These are phyloP conservation scores for Rotaria socialis DNA, from an alignment of 2,888 invertebrate genomes.

Conservation along the genomic window DNA sequence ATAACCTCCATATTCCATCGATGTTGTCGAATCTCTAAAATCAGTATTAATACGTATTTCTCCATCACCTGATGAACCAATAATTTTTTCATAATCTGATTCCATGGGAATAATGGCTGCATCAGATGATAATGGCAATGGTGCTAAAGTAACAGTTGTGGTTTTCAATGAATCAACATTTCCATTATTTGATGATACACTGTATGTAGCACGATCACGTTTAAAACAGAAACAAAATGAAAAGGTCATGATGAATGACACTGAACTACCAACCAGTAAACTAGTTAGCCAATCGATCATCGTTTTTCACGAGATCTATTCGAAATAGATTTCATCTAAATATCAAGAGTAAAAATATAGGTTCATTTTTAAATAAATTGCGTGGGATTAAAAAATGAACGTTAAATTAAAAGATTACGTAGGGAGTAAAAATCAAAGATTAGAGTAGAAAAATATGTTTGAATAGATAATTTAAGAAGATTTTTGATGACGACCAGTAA, in stretches of 20 bases:
- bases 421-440: no score
- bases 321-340: constrained; percentile 1
- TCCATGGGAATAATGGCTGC: neutral
- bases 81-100: constrained; percentile 14
- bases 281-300: neutral
- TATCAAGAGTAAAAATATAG: neutral
- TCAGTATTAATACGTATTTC: neutral
- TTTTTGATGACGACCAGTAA: neutral
- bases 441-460: no score
- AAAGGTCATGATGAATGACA: neutral
- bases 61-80: constrained; percentile 36
- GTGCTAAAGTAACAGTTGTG: neutral
- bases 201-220: constrained; percentile 36
- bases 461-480: neutral
- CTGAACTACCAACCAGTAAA: neutral
- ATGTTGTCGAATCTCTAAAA: constrained; percentile 25
- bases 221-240: constrained; percentile 26
- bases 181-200: constrained; percentile 20
- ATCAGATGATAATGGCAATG: neutral
- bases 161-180: neutral
- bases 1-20: constrained; percentile 24
- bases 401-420: no score
- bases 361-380: no score
- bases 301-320: neutral
- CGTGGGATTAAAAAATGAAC: no score